phyloP scores from a whole-genome alignment of 1,140 invertebrate genomes.

The Pollicipes pollicipes region DNA sequence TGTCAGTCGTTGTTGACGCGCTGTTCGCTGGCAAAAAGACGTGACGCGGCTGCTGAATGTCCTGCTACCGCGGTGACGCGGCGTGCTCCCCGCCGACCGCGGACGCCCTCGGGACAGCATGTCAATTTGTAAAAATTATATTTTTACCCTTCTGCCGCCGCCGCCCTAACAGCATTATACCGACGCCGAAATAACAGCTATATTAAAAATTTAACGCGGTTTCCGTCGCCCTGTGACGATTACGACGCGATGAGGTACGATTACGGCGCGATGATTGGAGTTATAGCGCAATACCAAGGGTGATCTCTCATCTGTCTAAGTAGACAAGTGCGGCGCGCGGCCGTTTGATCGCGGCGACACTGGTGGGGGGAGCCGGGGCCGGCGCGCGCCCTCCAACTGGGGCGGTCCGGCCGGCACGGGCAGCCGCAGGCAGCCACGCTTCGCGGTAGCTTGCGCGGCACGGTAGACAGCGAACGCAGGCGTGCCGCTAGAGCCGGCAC shows the following conservation, averaged over 20 bases:
- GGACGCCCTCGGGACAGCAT: not conserved
- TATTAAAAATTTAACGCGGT: not conserved
- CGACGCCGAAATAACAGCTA: not conserved
- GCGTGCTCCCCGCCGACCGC: not conserved
- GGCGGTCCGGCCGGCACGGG: too few relatives aligned
- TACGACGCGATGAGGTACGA: not conserved
- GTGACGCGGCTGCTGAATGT: not conserved
- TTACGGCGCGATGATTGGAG: not conserved
- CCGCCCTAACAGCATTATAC: not conserved
- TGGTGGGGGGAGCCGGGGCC: too few relatives aligned
- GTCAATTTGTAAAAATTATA: slow-evolving; percentile 2
- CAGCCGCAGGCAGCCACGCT: not conserved
- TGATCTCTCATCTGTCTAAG: not conserved
- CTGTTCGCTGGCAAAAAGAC: not conserved
- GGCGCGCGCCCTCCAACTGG: not conserved
- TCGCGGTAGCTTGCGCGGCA: not conserved
- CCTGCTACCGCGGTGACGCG: not conserved
- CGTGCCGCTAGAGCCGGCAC: too few relatives aligned
- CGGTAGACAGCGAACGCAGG: not conserved
- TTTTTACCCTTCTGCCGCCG: not conserved
- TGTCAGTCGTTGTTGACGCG: not conserved
- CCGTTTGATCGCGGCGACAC: not conserved
- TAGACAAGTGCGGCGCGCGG: not conserved
- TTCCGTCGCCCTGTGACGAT: not conserved
- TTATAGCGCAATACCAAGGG: not conserved